These are phyloP conservation scores for Burhinus oedicnemus DNA, from an alignment of 2,113 vertebrate species.

Conservation along the genomic window DNA sequence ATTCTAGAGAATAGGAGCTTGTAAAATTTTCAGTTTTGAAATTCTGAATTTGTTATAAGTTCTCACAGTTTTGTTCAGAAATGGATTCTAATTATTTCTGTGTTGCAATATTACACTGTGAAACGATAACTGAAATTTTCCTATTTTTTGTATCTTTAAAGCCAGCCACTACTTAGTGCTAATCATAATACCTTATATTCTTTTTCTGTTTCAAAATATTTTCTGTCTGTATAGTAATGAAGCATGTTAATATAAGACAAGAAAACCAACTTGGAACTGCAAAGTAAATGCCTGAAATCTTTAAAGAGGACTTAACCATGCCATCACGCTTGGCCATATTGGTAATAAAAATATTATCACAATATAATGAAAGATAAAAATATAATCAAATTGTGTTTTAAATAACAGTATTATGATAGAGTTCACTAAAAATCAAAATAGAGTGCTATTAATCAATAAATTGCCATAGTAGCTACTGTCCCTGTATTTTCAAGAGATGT, in stretches of 20 bases:
- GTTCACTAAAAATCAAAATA: not conserved
- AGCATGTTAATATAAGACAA: not conserved
- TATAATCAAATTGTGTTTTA: not conserved
- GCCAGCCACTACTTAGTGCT: not conserved
- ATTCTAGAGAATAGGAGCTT: not conserved
- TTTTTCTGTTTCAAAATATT: not conserved
- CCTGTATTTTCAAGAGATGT: not conserved
- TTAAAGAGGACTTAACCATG: not conserved
- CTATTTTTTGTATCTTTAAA: not conserved
- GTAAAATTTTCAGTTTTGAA: not conserved
- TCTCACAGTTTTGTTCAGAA: not conserved
- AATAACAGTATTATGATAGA: not conserved
- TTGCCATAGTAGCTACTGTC: not conserved
- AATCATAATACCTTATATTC: not conserved
- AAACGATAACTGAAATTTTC: not conserved
- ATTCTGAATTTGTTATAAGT: not conserved
- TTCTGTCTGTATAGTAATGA: not conserved
- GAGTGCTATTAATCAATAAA: not conserved
- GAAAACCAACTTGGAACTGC: not conserved
- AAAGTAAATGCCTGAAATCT: not conserved
- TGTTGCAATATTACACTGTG: not conserved
- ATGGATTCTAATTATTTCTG: not conserved
- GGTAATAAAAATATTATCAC: not conserved
- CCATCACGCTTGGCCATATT: not conserved
- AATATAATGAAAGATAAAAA: not conserved